Conservation (phyloP, 2,113 vertebrate species). For the Peromyscus leucopus region DNA sequence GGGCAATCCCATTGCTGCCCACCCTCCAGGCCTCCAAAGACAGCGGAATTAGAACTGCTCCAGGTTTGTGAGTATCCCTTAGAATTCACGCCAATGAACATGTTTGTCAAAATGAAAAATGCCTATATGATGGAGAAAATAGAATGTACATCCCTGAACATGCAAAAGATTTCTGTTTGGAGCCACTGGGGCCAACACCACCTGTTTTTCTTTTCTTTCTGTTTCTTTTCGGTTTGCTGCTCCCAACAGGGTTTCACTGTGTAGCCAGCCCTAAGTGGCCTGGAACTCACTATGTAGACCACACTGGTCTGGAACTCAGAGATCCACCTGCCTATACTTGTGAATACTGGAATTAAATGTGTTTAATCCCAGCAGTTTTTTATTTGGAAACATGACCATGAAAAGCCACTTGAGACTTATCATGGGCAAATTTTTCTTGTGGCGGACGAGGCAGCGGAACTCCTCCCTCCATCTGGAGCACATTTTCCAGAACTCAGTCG, state of each 20-base stretch:
- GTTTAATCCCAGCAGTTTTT: neutral
- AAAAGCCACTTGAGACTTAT: neutral
- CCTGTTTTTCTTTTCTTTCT: neutral
- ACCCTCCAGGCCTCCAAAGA: rapidly evolving
- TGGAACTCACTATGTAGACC: too few species aligned
- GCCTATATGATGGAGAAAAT: neutral
- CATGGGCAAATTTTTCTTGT: neutral
- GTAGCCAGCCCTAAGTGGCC: too few species aligned
- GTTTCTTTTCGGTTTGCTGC: neutral
- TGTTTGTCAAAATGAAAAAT: neutral
- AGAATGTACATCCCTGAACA: neutral
- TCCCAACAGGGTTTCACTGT: neutral
- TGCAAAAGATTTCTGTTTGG: slow-evolving; percentile 1
- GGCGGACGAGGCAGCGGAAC: neutral
- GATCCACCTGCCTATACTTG: neutral
- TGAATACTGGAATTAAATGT: neutral
- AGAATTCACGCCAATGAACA: neutral
- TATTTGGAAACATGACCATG: neutral
- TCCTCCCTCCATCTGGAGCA: neutral
- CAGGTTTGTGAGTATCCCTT: neutral
- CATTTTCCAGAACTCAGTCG: neutral
- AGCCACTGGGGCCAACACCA: neutral
- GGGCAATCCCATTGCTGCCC: neutral
- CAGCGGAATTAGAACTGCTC: neutral
- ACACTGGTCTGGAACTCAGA: neutral